Evolutionary conservation across 2,888 invertebrate genomes (phyloP).

Genomic region (Disparrhopalites patrizii): DNA sequence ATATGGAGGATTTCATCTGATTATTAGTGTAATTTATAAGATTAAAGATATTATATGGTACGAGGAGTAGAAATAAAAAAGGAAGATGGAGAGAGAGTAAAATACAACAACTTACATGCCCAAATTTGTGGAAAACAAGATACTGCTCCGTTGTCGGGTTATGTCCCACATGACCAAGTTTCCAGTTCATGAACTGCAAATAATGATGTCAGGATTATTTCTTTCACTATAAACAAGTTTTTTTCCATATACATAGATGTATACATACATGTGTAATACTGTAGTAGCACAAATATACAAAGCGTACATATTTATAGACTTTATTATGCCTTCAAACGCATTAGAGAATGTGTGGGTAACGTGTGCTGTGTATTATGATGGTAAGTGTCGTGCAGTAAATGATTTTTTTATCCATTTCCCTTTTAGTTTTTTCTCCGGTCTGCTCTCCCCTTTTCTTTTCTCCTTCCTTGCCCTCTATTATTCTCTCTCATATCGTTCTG

Average conservation of each 20-base stretch:
- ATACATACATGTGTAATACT: too few relatives aligned
- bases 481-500: too few relatives aligned
- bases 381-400: not conserved
- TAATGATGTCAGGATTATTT: constrained; percentile 21
- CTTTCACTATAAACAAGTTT: too few relatives aligned
- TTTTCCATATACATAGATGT: too few relatives aligned
- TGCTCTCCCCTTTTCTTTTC: not conserved
- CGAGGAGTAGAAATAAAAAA: not conserved
- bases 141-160: constrained; percentile 84
- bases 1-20: not conserved
- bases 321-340: too few relatives aligned
- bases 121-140: constrained; percentile 84
- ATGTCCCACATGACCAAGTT: constrained; percentile 68
- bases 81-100: not conserved
- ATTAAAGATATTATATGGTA: not conserved
- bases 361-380: too few relatives aligned
- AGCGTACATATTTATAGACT: too few relatives aligned
- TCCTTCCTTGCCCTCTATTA: not conserved
- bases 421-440: not conserved
- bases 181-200: constrained; percentile 72
- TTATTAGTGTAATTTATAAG: not conserved
- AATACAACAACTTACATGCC: constrained; percentile 67
- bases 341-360: too few relatives aligned
- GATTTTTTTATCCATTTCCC: not conserved
- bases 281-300: too few relatives aligned